Evolutionary conservation across 2,113 vertebrate species (phyloP).

Genomic region (Arizona elegans): DNA sequence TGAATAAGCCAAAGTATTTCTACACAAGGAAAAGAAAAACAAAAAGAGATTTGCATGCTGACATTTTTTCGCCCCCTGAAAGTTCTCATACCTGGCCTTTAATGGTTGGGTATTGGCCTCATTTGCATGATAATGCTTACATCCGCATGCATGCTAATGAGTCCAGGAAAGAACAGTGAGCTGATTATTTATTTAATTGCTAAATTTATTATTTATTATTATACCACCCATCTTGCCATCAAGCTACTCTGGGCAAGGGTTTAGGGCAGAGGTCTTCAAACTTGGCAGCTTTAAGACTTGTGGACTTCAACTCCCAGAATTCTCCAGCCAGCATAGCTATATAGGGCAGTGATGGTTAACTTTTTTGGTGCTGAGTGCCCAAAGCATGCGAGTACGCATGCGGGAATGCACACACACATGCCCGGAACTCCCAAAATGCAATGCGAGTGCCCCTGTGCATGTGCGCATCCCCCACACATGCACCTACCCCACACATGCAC

Average conservation of each 20-base stretch:
- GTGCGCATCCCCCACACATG: too few species aligned
- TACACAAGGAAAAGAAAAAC: slow-evolving; percentile 28
- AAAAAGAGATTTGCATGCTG: background rate
- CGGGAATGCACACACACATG: too few species aligned
- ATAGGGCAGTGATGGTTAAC: too few species aligned
- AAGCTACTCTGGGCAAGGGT: background rate
- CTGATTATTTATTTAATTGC: background rate
- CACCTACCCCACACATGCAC: too few species aligned
- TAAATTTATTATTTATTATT: background rate
- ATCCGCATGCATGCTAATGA: background rate
- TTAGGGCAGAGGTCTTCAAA: background rate
- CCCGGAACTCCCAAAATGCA: too few species aligned
- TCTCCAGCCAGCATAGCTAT: too few species aligned
- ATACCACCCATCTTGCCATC: background rate
- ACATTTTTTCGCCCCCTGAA: background rate
- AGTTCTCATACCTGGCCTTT: background rate
- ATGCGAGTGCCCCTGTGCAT: too few species aligned
- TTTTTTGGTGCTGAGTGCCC: too few species aligned
- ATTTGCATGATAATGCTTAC: background rate
- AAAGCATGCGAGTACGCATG: too few species aligned
- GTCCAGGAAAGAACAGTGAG: background rate
- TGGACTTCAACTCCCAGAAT: too few species aligned
- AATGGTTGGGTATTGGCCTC: background rate
- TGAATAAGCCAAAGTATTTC: slow-evolving; percentile 52
- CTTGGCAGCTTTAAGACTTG: too few species aligned